Percentiles rank a stretch among this genome's conserved stretches.
Evolutionary conservation across 1,140 invertebrate species (phyloP).

Genomic region (Pseudoatta argentina): DNA sequence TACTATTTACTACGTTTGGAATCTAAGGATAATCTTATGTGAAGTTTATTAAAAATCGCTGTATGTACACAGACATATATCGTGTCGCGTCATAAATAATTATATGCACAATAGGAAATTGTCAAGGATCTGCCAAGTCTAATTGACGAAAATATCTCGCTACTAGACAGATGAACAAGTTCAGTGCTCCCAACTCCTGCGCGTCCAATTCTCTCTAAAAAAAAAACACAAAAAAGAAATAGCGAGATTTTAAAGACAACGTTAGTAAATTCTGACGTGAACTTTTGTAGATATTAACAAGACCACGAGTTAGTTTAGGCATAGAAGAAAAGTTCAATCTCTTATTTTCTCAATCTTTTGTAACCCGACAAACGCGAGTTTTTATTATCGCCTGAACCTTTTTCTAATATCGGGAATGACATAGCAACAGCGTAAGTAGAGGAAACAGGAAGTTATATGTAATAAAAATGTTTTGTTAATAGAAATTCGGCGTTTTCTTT

Average conservation of each 20-base stretch:
- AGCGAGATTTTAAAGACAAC: background rate
- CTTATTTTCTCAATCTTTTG: slow-evolving; percentile 61
- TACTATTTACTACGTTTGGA: slow-evolving; percentile 3
- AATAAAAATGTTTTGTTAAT: slow-evolving; percentile 72
- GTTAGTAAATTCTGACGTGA: slow-evolving; percentile 40
- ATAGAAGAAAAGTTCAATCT: slow-evolving; percentile 64
- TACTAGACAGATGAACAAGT: slow-evolving; percentile 89
- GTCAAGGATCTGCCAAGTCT: slow-evolving; percentile 87
- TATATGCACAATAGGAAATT: slow-evolving; percentile 61
- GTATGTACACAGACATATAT: slow-evolving; percentile 61
- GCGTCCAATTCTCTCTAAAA: slow-evolving; percentile 84
- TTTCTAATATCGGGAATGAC: slow-evolving; percentile 27
- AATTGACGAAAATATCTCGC: slow-evolving; percentile 88
- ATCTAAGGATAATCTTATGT: slow-evolving; percentile 12
- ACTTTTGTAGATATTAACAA: slow-evolving; percentile 36
- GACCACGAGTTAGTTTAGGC: slow-evolving; percentile 31
- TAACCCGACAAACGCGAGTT: slow-evolving; percentile 37
- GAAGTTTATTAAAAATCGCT: slow-evolving; percentile 42
- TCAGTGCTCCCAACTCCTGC: slow-evolving; percentile 85
- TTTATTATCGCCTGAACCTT: slow-evolving; percentile 50
- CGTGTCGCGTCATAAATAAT: slow-evolving; percentile 59
- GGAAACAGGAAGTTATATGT: slow-evolving; percentile 46
- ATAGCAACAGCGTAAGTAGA: slow-evolving; percentile 36
- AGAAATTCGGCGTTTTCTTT: slow-evolving; percentile 16
- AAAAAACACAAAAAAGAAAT: slow-evolving; percentile 26